Conservation (phyloP, 2,797 vertebrate species). For the Lepus townsendii region DNA sequence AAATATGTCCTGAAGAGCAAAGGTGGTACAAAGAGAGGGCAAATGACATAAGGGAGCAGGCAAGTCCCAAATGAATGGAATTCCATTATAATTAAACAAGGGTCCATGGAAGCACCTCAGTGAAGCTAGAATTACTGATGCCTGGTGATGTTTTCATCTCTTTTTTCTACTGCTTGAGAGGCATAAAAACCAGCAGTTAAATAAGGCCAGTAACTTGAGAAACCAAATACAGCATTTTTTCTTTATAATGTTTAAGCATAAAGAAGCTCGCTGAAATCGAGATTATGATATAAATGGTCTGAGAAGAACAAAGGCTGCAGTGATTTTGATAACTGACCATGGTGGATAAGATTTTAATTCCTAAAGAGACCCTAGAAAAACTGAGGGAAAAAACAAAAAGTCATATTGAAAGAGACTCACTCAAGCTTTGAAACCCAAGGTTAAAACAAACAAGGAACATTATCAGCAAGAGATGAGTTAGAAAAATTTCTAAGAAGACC, state of each 20-base stretch:
- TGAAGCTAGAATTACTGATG: constrained; percentile 40
- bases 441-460: constrained; percentile 31
- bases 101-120: constrained; percentile 3
- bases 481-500: background rate
- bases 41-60: background rate
- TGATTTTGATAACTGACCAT: constrained; percentile 55
- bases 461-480: constrained; percentile 42
- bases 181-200: constrained; percentile 20
- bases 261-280: constrained; percentile 30
- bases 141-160: constrained; percentile 32
- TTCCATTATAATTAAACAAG: constrained; percentile 58
- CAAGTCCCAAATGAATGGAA: constrained; percentile 47
- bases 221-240: constrained; percentile 33
- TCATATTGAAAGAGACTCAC: background rate
- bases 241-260: constrained; percentile 54
- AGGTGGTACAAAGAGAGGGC: background rate
- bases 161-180: constrained; percentile 9
- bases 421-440: constrained; percentile 40
- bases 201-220: constrained; percentile 63
- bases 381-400: background rate
- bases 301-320: constrained; percentile 48
- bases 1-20: too few relatives aligned
- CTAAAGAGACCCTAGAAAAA: constrained; percentile 63
- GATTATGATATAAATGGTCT: constrained; percentile 25
- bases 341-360: constrained; percentile 58